Evolutionary conservation across 2,113 vertebrate genomes (phyloP), one percentile per base, ranked within the genome.

Genomic region (Planiliza haematocheilus): DNA sequence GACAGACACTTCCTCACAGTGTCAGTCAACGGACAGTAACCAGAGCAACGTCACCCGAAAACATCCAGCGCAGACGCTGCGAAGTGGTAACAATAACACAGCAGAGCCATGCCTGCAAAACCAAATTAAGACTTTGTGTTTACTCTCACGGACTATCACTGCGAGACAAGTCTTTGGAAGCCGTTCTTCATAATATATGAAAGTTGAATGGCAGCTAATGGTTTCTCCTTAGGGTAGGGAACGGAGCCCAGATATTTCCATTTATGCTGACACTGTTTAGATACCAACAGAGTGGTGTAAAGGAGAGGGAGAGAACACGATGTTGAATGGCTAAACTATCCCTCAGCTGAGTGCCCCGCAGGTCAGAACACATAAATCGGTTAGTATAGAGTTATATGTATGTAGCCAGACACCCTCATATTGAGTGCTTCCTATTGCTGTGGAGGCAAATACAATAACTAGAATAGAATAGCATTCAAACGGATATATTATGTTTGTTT

Each of bases 21-120:
- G 60, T 83, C 59, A 73, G 66, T 59, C 18, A 45, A 61, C 51
- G 84, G 89, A 82, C 82, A 70, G 53, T 72, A 77, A 81, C 78
- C 81, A 77, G 76, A 53, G 55, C 41, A 52, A 58, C 20, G 69
- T 50, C 39, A 49, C 73, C 36, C 39, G 50, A 62, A 71, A 48
- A 65, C 59, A 72, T 37, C 38, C 43, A 38, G 46, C 57, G 20
- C 58, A 34, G 39, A 36, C 66, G 39, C 41, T 8, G 59, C 8
- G 79, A 73, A 74, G n/a, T n/a, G n/a, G 65, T 48, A 71, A 83
- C 70, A 63, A 74, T 49, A 68, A 68, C 57, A 53, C 53, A 42
- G 65, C 68, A 68, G 36, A 17, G 0, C 52, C 2, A 30, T 30
- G 24, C 24, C 24, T 30, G 57, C 34, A 57, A 55, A 76, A 73